Base-by-base conservation (phyloP, 2,888 invertebrate species). In the Carterocephalus palaemon region DNA sequence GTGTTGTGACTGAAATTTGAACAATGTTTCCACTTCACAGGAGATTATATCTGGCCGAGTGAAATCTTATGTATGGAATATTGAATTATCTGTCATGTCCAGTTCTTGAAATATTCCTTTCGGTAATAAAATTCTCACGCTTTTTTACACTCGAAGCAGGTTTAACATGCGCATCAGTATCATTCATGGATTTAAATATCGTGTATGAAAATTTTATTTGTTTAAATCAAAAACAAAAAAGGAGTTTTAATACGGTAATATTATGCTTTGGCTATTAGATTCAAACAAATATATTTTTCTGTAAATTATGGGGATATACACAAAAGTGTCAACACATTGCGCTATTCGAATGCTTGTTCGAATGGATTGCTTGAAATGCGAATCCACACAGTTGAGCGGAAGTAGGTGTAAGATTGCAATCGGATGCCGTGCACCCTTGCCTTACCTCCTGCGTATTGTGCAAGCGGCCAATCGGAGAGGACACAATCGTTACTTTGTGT, bases 381-480 rank as follows among this genome's bases (percentile, higher is more conserved):
- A 36, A 10, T 12, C 22, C 36, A 17, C 20, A 39, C 24, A 26
- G 13, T 41, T 28, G 36, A 49, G 46, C 74, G 83, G 83, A 83
- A 75, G 80, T 79, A 54, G 70, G 81, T 81, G 71, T 81, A 75
- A 73, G 74, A 75, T 80, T 81, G 75, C 81, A 75, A 72, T 68
- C 74, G 74, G 78, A 76, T 69, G 58, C 53, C 57, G 55, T 58
- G 67, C 72, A 80, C 79, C 81, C 79, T 68, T 78, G 73, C 58
- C 51, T 56, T 49, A 40, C 46, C 31, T 32, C 31, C 26, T 12
- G 53, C 54, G 53, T 48, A 56, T 61, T 60, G 61, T 60, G 67
- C 66, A 71, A 65, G 39, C 42, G 33, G 24, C 37, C 31, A 49
- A 48, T 46, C 3, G 26, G 26, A 26, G 2, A 16, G 12, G 22